Base-by-base conservation (phyloP, 1,140 invertebrate species). In the Polyergus mexicanus region DNA sequence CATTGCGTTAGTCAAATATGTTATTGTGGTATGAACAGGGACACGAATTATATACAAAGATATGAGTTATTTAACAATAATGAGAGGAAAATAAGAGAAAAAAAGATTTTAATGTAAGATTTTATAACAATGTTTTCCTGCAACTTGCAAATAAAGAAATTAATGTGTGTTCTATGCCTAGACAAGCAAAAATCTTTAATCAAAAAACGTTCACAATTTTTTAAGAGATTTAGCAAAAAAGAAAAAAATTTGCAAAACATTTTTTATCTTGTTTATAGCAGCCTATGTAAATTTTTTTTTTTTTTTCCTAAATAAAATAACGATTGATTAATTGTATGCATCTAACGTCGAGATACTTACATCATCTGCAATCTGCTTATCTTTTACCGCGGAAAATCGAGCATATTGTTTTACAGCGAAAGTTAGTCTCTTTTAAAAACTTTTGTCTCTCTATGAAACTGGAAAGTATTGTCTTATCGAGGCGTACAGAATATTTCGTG, bases 391-490 rank as follows among this genome's bases (percentile, higher is more conserved):
- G 35, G 1, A 41, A 35, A 47, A 47, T 47, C 44, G 11, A 11
- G 44, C 44, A 47, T 47, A 47, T 47, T 47, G 11, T 47, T 8
- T n/a, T n/a, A n/a, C n/a, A n/a, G 56, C 22, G 28, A 25, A 6
- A 25, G 38, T 10, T 75, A 10, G 60, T 44, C 16, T 51, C 16
- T 51, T 51, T 51, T 19, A 4, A 51, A 16, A 51, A 63, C 11
- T 28, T 75, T 60, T 41, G 8, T 63, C 25, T 77, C n/a, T 77
- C 19, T 19, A 65, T 47, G 60, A 32, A 1, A 13, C 60, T 63
- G 6, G 7, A 65, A 65, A 75, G 28, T 41, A 54, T 19, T 47
- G 25, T 77, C 19, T 77, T 47, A 77, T 77, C 41, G 60, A 65
- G 11, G 22, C 19, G 28, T 25, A 76, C 74, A 44, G 51, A n/a